Percentiles rank a stretch among this genome's conserved stretches.
Conservation (phyloP, 2,797 vertebrate species). For the Nannoperca obscura region DNA sequence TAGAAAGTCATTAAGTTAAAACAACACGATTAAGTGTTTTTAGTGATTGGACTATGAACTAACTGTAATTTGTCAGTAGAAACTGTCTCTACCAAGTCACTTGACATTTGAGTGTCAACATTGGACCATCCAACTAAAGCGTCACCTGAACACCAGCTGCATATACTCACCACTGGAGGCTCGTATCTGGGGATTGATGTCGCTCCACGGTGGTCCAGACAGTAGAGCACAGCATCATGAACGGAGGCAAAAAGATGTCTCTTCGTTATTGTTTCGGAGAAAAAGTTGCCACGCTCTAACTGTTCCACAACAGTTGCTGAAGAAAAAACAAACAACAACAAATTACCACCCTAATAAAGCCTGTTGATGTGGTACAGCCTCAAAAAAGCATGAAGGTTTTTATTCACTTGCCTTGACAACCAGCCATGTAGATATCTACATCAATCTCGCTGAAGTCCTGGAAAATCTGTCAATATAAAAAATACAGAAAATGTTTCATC, state of each 20-base stretch:
- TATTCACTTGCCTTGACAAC: constrained; percentile 88
- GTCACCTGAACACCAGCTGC: not conserved
- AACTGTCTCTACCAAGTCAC: not conserved
- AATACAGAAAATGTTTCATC: not conserved
- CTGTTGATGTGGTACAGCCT: not conserved
- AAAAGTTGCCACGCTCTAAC: constrained; percentile 90
- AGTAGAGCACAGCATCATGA: constrained; percentile 89
- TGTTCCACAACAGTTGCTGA: constrained; percentile 89
- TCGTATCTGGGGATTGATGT: constrained; percentile 63
- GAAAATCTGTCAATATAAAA: constrained; percentile 88
- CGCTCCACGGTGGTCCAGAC: constrained; percentile 73
- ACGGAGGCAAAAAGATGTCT: constrained; percentile 89
- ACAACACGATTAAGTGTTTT: not conserved
- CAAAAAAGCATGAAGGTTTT: not conserved
- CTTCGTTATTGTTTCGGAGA: constrained; percentile 89
- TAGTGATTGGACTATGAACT: not conserved
- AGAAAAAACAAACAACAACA: constrained; percentile 1
- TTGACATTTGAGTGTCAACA: not conserved
- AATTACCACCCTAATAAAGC: not conserved
- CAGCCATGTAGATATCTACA: constrained; percentile 90
- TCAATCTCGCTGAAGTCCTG: constrained; percentile 93
- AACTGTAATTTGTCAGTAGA: not conserved
- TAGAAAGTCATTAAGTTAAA: not conserved
- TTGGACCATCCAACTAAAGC: not conserved
- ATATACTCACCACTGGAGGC: constrained; percentile 68